Conservation (phyloP, 2,797 vertebrate species). For the Pseudomugil tenellus region DNA sequence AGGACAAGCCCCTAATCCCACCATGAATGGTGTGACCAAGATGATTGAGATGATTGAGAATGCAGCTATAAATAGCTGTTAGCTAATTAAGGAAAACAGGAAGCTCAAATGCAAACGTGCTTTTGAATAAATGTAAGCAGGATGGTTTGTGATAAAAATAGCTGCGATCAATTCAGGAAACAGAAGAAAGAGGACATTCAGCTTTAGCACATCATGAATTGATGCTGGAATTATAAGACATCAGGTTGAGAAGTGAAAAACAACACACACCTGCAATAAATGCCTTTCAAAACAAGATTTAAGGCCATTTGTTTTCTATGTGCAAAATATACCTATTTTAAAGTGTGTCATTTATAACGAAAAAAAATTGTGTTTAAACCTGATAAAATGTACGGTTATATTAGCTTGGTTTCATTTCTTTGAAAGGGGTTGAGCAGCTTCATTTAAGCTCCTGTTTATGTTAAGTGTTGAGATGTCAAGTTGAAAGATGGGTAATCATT, state of each 20-base stretch:
- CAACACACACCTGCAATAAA: slow-evolving; percentile 16
- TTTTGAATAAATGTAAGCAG: slow-evolving; percentile 1
- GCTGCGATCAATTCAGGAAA: background rate
- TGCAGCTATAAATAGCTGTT: background rate
- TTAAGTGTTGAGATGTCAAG: background rate
- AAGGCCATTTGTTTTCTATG: slow-evolving; percentile 35
- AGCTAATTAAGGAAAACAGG: slow-evolving; percentile 1
- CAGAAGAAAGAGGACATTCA: background rate
- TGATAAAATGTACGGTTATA: background rate
- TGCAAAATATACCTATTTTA: slow-evolving; percentile 47
- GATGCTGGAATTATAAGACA: background rate
- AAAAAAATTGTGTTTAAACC: background rate
- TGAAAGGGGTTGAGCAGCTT: slow-evolving; percentile 21
- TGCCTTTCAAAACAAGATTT: slow-evolving; percentile 8
- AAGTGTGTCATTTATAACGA: slow-evolving; percentile 17
- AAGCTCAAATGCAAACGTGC: background rate
- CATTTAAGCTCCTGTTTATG: background rate
- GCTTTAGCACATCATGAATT: background rate
- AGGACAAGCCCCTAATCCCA: slow-evolving; percentile 16
- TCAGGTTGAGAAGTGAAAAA: slow-evolving; percentile 33
- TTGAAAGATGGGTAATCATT: background rate
- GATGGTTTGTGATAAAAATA: slow-evolving; percentile 1
- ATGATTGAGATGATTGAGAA: slow-evolving; percentile 5
- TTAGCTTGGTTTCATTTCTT: background rate
- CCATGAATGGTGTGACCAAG: background rate